phyloP scores from a whole-genome alignment of 2,113 vertebrate species.

The Marmota monax region DNA sequence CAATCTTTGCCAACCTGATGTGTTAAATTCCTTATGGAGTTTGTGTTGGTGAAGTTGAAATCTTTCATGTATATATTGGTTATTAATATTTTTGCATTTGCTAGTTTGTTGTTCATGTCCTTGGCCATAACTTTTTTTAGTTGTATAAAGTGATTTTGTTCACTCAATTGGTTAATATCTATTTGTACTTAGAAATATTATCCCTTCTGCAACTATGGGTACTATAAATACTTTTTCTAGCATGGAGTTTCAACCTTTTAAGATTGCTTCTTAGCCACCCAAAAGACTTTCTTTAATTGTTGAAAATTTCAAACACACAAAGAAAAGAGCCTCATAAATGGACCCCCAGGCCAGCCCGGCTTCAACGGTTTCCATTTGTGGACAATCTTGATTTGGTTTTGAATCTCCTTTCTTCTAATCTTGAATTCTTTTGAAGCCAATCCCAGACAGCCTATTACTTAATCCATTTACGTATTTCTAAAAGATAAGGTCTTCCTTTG shows the following conservation, averaged over 20 bases:
- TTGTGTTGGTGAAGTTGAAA: background rate
- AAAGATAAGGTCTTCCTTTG: background rate
- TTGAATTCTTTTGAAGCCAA: constrained; percentile 21
- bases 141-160: background rate
- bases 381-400: background rate
- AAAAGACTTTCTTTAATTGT: background rate
- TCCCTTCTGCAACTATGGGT: background rate
- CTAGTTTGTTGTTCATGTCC: background rate
- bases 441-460: background rate
- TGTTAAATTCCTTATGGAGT: background rate
- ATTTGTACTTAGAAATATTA: background rate
- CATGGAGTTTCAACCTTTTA: background rate
- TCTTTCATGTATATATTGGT: background rate
- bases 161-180: background rate
- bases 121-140: background rate
- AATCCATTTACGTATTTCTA: background rate
- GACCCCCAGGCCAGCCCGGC: background rate
- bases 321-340: background rate
- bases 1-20: background rate
- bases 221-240: background rate
- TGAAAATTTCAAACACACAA: background rate
- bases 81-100: constrained; percentile 40
- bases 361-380: background rate
- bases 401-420: background rate
- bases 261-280: background rate